Percentiles rank a stretch among this genome's conserved stretches.
Evolutionary conservation across 2,888 invertebrate genomes (phyloP).

Genomic region (Drosophila macrothrix): DNA sequence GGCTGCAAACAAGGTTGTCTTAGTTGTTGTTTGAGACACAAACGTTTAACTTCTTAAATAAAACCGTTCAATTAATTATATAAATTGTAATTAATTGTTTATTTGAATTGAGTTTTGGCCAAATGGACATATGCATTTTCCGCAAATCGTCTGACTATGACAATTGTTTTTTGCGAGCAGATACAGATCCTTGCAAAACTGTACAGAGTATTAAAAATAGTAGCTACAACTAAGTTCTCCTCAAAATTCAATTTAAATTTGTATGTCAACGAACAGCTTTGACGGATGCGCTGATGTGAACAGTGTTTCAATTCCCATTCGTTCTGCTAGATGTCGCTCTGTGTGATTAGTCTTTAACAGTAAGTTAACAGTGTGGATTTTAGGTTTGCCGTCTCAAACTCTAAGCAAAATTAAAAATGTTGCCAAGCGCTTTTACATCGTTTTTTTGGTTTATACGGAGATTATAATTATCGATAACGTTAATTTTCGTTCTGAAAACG

Average conservation of each 20-base stretch:
- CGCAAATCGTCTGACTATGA: background rate
- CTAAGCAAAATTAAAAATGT: no score
- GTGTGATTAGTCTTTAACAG: background rate
- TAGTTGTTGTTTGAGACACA: background rate
- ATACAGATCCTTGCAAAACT: no score
- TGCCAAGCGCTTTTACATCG: no score
- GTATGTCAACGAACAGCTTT: background rate
- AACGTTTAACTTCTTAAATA: background rate
- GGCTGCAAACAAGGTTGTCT: background rate
- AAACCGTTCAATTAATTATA: background rate
- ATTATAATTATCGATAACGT: background rate
- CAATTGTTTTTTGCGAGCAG: background rate
- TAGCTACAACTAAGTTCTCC: background rate
- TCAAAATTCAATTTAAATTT: background rate
- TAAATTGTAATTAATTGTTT: background rate
- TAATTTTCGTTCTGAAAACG: background rate
- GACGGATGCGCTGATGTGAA: background rate
- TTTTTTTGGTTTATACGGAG: background rate
- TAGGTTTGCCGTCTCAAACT: background rate
- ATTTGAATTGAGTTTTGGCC: background rate
- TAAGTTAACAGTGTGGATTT: background rate
- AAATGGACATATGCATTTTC: background rate
- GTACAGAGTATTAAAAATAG: background rate
- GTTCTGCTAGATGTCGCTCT: background rate
- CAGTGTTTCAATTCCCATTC: background rate